A percentile compares a stretch with the other conserved stretches of the same genome.
Conservation (phyloP, 2,888 invertebrate species). For the Microctonus hyperodae region DNA sequence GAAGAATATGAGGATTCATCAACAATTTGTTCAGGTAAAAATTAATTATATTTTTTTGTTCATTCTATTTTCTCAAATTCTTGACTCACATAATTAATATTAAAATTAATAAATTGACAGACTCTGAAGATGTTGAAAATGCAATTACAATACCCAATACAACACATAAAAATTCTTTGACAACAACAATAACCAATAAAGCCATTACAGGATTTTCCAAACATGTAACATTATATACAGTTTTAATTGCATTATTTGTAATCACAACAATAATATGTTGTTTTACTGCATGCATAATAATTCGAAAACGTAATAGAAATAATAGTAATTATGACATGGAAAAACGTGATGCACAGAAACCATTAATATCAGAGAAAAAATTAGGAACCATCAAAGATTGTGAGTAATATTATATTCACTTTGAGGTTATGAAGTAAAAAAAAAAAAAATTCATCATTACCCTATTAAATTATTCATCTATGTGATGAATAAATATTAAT, state of each 20-base stretch:
- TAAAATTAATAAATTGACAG: too few relatives aligned
- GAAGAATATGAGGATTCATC: too few relatives aligned
- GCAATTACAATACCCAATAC: background rate
- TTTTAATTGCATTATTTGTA: conserved; percentile 42
- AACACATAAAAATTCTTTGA: background rate
- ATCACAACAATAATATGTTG: conserved; percentile 49
- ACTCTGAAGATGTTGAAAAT: background rate
- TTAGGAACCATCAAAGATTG: conserved; percentile 59
- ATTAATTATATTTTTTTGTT: too few relatives aligned
- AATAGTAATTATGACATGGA: conserved; percentile 48
- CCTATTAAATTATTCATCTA: background rate
- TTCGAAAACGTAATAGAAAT: conserved; percentile 36
- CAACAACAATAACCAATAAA: conserved; percentile 5
- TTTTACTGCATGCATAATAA: conserved; percentile 46
- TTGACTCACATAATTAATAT: background rate
- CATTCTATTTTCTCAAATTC: too few relatives aligned
- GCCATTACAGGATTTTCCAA: conserved; percentile 25
- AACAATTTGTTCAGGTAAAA: too few relatives aligned
- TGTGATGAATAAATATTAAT: too few relatives aligned
- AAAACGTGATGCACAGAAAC: conserved; percentile 47
- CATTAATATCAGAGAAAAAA: conserved; percentile 47
- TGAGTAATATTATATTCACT: conserved; percentile 24
- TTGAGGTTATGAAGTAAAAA: conserved; percentile 10
- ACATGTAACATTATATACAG: conserved; percentile 43
- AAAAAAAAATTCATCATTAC: too few relatives aligned